Percentiles rank a stretch among this genome's conserved stretches.
Evolutionary conservation across 2,888 invertebrate genomes (phyloP).

Genomic region (Drosophila neotestacea): DNA sequence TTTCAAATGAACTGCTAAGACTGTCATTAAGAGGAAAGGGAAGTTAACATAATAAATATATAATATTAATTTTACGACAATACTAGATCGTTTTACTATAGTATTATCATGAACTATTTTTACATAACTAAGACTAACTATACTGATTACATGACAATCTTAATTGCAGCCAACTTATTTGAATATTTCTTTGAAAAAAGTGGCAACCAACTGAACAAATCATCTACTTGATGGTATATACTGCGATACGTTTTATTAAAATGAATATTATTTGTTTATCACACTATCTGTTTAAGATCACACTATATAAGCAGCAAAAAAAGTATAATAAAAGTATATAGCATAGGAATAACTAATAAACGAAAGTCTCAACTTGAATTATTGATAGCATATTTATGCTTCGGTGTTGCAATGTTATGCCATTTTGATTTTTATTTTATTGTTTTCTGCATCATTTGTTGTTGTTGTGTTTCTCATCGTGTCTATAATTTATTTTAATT

Average conservation of each 20-base stretch:
- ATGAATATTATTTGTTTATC: no score
- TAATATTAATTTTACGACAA: neutral
- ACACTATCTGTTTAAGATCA: no score
- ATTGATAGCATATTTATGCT: slow-evolving; percentile 18
- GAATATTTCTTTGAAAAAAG: no score
- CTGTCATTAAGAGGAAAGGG: neutral
- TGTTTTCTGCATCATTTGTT: neutral
- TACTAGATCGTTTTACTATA: no score
- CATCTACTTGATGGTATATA: no score
- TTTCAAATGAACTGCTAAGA: neutral
- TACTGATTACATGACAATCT: no score
- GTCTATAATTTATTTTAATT: slow-evolving; percentile 68
- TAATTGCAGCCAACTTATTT: no score
- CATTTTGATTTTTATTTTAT: slow-evolving; percentile 9
- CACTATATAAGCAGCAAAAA: neutral
- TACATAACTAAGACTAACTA: no score
- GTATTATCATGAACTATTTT: no score
- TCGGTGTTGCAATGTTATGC: slow-evolving; percentile 7
- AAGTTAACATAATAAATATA: neutral
- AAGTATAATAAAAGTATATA: neutral
- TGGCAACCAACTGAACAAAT: no score
- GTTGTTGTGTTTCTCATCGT: neutral
- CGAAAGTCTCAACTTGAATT: slow-evolving; percentile 5
- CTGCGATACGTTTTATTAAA: no score
- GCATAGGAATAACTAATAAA: neutral